Evolutionary conservation across 2,888 invertebrate genomes (phyloP), one percentile per base, ranked within the genome.

Genomic region (Xanthia togata): DNA sequence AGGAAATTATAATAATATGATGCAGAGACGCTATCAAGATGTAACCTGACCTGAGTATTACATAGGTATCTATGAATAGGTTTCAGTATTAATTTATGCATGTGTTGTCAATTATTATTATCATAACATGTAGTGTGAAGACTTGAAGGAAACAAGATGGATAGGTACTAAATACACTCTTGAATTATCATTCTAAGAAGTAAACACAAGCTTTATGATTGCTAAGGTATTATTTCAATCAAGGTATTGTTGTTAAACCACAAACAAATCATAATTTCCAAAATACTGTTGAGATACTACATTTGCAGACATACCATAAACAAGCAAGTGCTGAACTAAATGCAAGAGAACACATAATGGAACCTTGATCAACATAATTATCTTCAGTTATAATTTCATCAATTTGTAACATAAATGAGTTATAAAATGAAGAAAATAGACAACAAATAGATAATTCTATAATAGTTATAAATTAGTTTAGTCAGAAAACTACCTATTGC

Each of bases 31-130:
- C 35, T 81, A 78, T 73, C 74, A 64, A 76, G 57, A 82, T 76
- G 82, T 65, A 79, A 82, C 76, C 55, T 76, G 76, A 79, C 62
- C 79, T 47, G n/a, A 47, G 38, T 68, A 35, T 50, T 50, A 63
- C 23, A 23, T 67, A 64, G 35, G 57, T 50, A 78, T 73, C 31
- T 50, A 72, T 26, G 26, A 35, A 73, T 74, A 65, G 55, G 41
- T 23, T 81, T 60, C 26, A 60, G 57, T 57, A 57, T 59, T 64
- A 81, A 81, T 67, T 75, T 76, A 76, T 79, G 55, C 65, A 47
- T 55, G 47, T 63, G 55, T 79, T 75, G 50, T 57, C 62, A 68
- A 14, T 63, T 74, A 81, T 62, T 78, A 78, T 82, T 38, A 78
- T 64, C 64, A 59, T 53, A 64, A 53, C 35, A 59, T 35, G 5